These are phyloP conservation scores for Salvator merianae DNA, from an alignment of 2,113 vertebrate genomes.

Conservation along the genomic window DNA sequence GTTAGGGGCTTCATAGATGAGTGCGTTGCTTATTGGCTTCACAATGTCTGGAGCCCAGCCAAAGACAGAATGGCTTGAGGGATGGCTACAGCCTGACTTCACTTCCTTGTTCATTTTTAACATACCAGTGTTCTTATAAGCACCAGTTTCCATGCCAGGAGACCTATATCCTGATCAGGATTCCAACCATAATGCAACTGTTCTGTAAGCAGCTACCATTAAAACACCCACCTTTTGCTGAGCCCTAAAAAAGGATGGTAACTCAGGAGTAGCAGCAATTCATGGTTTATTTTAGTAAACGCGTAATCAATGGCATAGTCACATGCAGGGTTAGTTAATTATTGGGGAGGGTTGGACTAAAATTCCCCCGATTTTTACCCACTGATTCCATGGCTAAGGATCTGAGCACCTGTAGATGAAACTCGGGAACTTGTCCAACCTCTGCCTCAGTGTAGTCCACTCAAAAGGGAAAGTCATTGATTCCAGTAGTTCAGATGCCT, in stretches of 20 bases:
- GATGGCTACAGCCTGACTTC: background rate
- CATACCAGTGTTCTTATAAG: slow-evolving; percentile 43
- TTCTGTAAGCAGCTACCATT: background rate
- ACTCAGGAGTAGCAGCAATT: background rate
- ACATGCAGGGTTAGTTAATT: background rate
- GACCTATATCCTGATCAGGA: background rate
- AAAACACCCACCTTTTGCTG: rapidly evolving
- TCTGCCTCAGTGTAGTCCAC: background rate
- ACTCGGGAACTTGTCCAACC: too few species aligned
- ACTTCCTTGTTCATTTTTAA: background rate
- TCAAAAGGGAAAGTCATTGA: background rate
- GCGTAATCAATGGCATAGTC: background rate
- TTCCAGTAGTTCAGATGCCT: background rate
- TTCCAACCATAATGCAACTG: background rate
- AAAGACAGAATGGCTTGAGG: background rate
- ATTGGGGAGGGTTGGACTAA: too few species aligned
- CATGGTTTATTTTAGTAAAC: background rate
- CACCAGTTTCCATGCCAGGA: rapidly evolving
- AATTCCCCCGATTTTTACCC: too few species aligned
- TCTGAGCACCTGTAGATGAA: too few species aligned
- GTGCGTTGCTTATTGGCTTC: background rate
- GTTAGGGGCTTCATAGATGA: background rate
- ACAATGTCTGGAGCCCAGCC: slow-evolving; percentile 15
- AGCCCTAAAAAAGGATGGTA: background rate
- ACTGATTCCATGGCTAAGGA: too few species aligned